Base-by-base conservation (phyloP, 2,113 vertebrate genomes). In the Alexandromys fortis region DNA sequence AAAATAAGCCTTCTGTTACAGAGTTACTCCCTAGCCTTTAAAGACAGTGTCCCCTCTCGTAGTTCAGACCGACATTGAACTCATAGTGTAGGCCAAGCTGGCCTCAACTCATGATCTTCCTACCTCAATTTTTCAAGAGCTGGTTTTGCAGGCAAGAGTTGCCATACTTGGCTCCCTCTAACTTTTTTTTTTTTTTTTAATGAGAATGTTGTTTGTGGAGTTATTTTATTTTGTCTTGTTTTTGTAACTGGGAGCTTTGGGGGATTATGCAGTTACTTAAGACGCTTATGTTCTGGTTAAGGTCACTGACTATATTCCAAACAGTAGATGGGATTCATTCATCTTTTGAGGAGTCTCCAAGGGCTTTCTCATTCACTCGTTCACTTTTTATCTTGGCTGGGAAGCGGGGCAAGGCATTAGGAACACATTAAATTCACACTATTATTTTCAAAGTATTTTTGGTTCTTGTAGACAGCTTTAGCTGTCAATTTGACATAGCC, bases 111-210 rank as follows among this genome's bases (percentile, higher is more conserved):
- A 55, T 6, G 21, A 26, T 73, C 35, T 72, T 73, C 49, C 21
- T 55, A 28, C 33, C 35, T 73, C 19, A 42, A 17, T 68, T 55
- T 73, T 70, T 17, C 35, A n/a, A 28, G 35, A 38, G 35, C 35
- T 73, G 49, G n/a, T 8, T 38, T 58, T 88, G 7, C 68, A 73
- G 67, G 9, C 68, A 19, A 28, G 47, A 49, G 35, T 35, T 7
- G 35, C 47, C 67, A 73, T 14, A 38, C 7, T 55, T 73, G 21
- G 13, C 19, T 55, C 35, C 22, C 67, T 55, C 19, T 72, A 86
- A 35, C 28, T 68, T 68, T n/a, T 94, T 42, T 96, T n/a, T 85
- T 68, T 68, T n/a, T 94, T 42, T 96, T n/a, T 85, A 61, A 26
- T 63, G 33, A 94, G 45, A 83, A 79, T 5, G 5, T 19, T 95